Evolutionary conservation across 1,140 invertebrate species (phyloP).

Genomic region (Pygmarrhopalites habei): DNA sequence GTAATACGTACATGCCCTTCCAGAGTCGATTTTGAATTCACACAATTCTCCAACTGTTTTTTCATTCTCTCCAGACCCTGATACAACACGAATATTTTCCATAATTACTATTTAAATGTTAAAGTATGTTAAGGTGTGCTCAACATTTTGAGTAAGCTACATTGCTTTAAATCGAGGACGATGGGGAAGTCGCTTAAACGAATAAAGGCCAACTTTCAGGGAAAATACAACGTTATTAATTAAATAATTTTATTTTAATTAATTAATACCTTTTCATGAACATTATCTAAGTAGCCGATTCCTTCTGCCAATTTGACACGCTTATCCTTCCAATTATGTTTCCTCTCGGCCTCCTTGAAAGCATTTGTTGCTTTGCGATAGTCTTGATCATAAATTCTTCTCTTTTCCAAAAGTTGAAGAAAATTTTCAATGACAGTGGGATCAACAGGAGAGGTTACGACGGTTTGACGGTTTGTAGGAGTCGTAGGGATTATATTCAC

Average conservation of each 20-base stretch:
- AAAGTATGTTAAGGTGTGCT: background rate
- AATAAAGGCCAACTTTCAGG: background rate
- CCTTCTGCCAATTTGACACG: background rate
- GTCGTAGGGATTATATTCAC: no score
- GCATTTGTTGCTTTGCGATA: background rate
- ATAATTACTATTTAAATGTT: background rate
- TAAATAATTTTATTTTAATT: no score
- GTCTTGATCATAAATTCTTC: background rate
- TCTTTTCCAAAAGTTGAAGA: background rate
- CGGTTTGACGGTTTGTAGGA: no score
- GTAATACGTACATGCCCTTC: background rate
- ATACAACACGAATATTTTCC: background rate
- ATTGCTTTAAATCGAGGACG: no score
- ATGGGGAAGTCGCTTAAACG: no score
- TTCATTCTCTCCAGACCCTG: constrained; percentile 4
- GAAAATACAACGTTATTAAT: background rate
- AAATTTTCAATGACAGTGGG: background rate
- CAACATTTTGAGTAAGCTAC: no score
- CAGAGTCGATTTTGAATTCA: background rate
- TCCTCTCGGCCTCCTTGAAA: background rate
- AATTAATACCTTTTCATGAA: background rate
- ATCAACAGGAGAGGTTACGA: no score
- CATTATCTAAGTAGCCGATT: background rate
- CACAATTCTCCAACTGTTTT: background rate
- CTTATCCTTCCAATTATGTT: background rate